Base-by-base conservation (phyloP, 2,888 invertebrate genomes). In the Azorinus chamasolen region DNA sequence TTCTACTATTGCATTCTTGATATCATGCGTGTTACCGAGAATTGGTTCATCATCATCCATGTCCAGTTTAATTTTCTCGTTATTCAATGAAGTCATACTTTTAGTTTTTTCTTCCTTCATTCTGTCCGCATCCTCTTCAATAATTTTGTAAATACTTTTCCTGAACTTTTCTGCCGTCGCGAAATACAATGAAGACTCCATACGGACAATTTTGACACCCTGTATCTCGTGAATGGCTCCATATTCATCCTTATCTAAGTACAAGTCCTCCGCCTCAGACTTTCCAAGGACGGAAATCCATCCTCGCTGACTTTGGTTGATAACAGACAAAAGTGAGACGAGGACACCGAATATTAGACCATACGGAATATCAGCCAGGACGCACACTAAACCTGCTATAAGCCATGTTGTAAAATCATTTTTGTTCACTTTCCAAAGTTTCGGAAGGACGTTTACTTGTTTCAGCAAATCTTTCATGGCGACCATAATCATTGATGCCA, bases 401-500 rank as follows among this genome's bases (percentile, higher is more conserved):
- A 90, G 32, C 88, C 89, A 91, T 6, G 87, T 88, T 12, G 95
- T 86, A 0, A 96, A 97, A 90, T 98, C 97, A 86, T 96, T 93
- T 87, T 95, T 95, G 82, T 96, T 97, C 24, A 96, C 93, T 85
- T 94, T 95, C 96, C 96, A 97, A 82, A 96, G 95, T 82, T 94
- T 94, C 20, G 93, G 92, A 0, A 97, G 93, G 53, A 96, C 95
- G 91, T 94, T 87, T 16, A 95, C 94, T 93, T 97, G 96, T 91
- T 95, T 93, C 58, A 94, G 89, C 16, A 94, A 84, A 46, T 92
- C 88, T 69, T 93, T 91, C 82, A 94, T 86, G n/a, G 93, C 91
- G 14, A 93, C 93, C 48, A 93, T 88, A 50, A 94, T 93, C 78
- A 94, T 93, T 24, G 92, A 90, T 18, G 93, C 93, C 5, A 94